Evolutionary conservation across 2,797 vertebrate genomes (phyloP).

Genomic region (Lutjanus argentimaculatus): DNA sequence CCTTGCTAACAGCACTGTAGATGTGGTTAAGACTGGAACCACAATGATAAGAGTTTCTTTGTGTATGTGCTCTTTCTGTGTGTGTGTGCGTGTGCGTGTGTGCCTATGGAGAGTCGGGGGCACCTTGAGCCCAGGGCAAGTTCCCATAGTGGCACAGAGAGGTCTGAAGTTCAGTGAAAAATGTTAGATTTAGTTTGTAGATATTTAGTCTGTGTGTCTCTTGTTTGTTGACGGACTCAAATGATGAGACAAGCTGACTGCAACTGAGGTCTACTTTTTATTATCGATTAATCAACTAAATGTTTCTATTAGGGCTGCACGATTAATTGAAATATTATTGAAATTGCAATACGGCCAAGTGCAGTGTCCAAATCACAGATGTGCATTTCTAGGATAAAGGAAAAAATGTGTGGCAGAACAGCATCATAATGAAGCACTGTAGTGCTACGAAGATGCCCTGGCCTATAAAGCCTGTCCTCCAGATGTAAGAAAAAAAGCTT

Average conservation of each 20-base stretch:
- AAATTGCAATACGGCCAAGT: too few relatives aligned
- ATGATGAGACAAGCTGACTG: slow-evolving; percentile 14
- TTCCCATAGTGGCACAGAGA: slow-evolving; percentile 47
- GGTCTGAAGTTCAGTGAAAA: slow-evolving; percentile 36
- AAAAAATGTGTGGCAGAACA: too few relatives aligned
- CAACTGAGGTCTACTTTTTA: not conserved
- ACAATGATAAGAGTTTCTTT: slow-evolving; percentile 73
- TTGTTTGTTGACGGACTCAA: slow-evolving; percentile 11
- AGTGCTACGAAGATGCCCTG: too few relatives aligned
- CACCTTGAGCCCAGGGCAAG: slow-evolving; percentile 56
- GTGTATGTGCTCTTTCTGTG: slow-evolving; percentile 20
- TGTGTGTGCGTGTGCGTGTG: not conserved
- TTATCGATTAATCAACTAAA: not conserved
- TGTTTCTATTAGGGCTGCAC: not conserved
- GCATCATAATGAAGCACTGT: too few relatives aligned
- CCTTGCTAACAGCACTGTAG: slow-evolving; percentile 17
- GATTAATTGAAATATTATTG: too few relatives aligned
- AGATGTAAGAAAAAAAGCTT: too few relatives aligned
- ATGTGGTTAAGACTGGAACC: slow-evolving; percentile 65
- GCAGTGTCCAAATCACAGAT: too few relatives aligned
- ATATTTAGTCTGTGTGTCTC: not conserved
- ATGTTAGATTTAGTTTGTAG: not conserved
- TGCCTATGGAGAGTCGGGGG: slow-evolving; percentile 43
- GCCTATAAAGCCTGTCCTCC: too few relatives aligned
- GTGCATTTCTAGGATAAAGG: too few relatives aligned